phyloP scores from a whole-genome alignment of 2,888 invertebrate genomes.

The Xestia ashworthii region DNA sequence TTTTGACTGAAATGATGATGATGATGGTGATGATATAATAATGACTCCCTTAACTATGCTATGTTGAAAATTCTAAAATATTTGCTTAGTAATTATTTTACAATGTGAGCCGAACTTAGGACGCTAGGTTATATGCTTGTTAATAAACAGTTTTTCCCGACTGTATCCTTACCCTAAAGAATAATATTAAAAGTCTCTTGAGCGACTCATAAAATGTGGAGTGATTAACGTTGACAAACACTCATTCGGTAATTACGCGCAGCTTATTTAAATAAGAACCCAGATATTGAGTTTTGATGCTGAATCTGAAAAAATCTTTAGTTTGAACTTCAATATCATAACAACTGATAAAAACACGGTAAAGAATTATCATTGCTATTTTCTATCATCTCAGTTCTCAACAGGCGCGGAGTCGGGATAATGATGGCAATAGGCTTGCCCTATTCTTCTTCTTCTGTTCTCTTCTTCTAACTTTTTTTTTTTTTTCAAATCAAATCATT shows the following conservation, averaged over 20 bases:
- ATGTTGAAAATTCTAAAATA: not conserved
- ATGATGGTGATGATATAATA: not conserved
- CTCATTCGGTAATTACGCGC: slow-evolving; percentile 18
- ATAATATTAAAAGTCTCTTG: slow-evolving; percentile 17
- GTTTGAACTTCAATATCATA: no score
- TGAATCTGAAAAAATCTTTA: not conserved
- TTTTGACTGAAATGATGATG: no score
- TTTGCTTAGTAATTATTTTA: not conserved
- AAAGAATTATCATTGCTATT: not conserved
- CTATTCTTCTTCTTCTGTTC: not conserved
- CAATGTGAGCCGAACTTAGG: not conserved
- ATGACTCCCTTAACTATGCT: not conserved
- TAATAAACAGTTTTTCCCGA: not conserved
- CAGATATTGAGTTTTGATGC: not conserved
- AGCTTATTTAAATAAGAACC: slow-evolving; percentile 15
- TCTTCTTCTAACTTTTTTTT: no score
- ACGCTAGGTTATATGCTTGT: not conserved
- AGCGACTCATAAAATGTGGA: slow-evolving; percentile 17
- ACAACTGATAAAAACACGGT: no score
- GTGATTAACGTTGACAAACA: slow-evolving; percentile 19
- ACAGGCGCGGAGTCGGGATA: not conserved
- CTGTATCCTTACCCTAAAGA: not conserved
- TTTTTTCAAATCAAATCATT: no score
- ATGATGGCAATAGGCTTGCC: not conserved
- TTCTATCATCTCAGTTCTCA: not conserved